Conservation (phyloP, 2,888 invertebrate genomes). For the Iselma pallidipennis region DNA sequence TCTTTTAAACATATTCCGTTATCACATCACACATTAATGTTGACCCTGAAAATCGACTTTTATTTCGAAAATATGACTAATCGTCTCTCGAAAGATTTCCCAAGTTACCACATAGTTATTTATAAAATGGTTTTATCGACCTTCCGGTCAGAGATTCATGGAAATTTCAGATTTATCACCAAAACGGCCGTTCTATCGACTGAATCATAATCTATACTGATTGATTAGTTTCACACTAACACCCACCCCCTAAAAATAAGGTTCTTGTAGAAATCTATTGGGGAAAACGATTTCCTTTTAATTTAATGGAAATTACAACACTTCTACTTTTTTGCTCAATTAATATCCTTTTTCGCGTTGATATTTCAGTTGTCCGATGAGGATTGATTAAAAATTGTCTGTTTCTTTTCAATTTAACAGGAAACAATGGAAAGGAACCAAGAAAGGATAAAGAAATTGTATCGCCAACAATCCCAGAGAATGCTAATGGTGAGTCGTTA, state of each 20-base stretch:
- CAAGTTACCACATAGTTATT: conserved; percentile 19
- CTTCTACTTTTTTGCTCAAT: background rate
- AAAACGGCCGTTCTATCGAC: background rate
- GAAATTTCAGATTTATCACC: background rate
- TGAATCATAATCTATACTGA: too few relatives aligned
- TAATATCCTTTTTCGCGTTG: too few relatives aligned
- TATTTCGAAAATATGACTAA: conserved; percentile 24
- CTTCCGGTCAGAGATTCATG: background rate
- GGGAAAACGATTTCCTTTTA: too few relatives aligned
- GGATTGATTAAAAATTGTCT: background rate
- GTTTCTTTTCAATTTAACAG: conserved; percentile 58
- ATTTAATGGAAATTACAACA: background rate
- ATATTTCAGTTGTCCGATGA: too few relatives aligned
- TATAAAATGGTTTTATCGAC: conserved; percentile 4
- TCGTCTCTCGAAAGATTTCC: conserved; percentile 16
- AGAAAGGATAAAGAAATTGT: conserved; percentile 72
- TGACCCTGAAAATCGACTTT: conserved; percentile 22
- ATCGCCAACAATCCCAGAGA: conserved; percentile 67
- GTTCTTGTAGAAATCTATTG: too few relatives aligned
- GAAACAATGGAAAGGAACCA: conserved; percentile 66
- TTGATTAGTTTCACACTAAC: too few relatives aligned
- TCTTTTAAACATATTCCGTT: background rate
- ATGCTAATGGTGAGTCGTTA: conserved; percentile 60
- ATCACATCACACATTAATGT: conserved; percentile 3
- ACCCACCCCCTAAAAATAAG: too few relatives aligned